Percentiles rank a stretch among this genome's conserved stretches.
phyloP scores from a whole-genome alignment of 2,797 vertebrate species.

The Clarias pachynema region DNA sequence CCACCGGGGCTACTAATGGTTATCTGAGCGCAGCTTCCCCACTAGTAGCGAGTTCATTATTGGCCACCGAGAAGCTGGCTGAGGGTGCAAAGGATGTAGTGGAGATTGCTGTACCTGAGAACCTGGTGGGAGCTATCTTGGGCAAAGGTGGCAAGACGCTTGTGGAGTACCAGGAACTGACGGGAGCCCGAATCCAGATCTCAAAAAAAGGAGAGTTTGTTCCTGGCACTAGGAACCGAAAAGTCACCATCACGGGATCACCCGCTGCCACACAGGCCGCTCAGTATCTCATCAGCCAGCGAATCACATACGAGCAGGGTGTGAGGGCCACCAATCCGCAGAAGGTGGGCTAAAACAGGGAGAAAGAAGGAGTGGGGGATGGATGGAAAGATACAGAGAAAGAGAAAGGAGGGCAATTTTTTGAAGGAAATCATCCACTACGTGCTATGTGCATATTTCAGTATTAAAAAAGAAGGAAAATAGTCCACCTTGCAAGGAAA shows the following conservation, averaged over 20 bases:
- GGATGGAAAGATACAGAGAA: constrained; percentile 71
- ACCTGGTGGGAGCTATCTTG: constrained; percentile 94
- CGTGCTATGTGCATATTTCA: constrained; percentile 75
- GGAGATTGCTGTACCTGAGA: constrained; percentile 94
- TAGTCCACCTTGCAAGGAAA: constrained; percentile 71
- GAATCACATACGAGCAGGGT: constrained; percentile 96
- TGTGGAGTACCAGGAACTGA: constrained; percentile 97
- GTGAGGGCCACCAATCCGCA: constrained; percentile 95
- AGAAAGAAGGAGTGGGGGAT: constrained; percentile 57
- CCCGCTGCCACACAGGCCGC: constrained; percentile 93
- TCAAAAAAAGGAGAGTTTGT: constrained; percentile 98
- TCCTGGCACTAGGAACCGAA: constrained; percentile 95
- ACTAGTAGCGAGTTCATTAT: constrained; percentile 85
- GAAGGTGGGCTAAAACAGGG: constrained; percentile 86
- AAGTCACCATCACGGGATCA: constrained; percentile 94
- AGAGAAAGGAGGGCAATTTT: constrained; percentile 76
- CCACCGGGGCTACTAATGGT: constrained; percentile 87
- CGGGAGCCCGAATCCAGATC: constrained; percentile 95
- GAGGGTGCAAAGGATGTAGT: constrained; percentile 94
- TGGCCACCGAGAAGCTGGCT: constrained; percentile 88
- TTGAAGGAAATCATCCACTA: constrained; percentile 72
- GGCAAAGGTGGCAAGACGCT: constrained; percentile 96
- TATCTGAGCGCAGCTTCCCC: constrained; percentile 89
- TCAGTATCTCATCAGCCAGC: constrained; percentile 97
- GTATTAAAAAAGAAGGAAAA: constrained; percentile 73